Evolutionary conservation across 2,113 vertebrate genomes (phyloP), one percentile per base, ranked within the genome.

Genomic region (Nasalis larvatus): DNA sequence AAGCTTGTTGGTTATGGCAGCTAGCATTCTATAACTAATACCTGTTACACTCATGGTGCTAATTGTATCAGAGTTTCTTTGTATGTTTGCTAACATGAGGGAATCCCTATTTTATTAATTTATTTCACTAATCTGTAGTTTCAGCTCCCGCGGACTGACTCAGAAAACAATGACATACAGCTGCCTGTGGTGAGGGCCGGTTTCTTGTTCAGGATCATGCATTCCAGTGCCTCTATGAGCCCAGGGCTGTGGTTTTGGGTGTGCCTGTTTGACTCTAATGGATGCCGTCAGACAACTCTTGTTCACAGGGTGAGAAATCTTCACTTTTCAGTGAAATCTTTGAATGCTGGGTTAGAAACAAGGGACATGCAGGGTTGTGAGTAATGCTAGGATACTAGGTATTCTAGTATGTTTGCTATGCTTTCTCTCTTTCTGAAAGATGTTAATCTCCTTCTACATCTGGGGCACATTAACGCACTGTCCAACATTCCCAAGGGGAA

Each of bases 191-290:
- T 83, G 10, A 27, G 9, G 20, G 3, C 66, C 69, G 49, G 71
- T 84, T 45, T 45, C 92, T 42, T 81, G 25, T 63, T 42, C 85
- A 0, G 0, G 25, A 87, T 45, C 0, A 0, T 0, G 0, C 84
- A 12, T 35, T 2, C 0, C 66, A 12, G 25, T 18, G 71, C 23
- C 23, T 47, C 60, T 25, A 7, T 80, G 81, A 81, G 74, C n/a
- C 76, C 86, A 47, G 45, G 82, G 47, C 69, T 40, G 9, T 52
- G n/a, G 35, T 66, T 37, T 16, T 0, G 35, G 63, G 52, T 68
- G 52, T 69, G 0, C 0, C 20, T 66, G 35, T 91, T 86, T 74
- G 45, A 63, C 68, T 69, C 93, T 82, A 73, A 47, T 0, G 4
- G 20, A 76, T 52, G 60, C 49, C 49, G 2, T 68, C 47, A 66